These are phyloP conservation scores for Platyura marginata DNA, from an alignment of 1,140 invertebrate species.

Conservation along the genomic window DNA sequence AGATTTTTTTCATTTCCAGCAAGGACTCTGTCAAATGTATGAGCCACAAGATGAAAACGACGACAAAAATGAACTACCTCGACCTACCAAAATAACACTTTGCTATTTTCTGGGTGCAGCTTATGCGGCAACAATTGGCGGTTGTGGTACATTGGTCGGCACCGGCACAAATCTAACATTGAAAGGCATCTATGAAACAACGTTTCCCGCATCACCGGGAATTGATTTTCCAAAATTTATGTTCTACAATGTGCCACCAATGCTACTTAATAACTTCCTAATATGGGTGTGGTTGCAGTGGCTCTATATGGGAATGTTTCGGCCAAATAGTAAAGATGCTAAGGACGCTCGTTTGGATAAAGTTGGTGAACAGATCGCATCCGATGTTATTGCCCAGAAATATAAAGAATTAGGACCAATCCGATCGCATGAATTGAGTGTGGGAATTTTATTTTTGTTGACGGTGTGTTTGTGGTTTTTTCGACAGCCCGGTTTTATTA, in stretches of 20 bases:
- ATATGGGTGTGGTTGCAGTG: conserved; percentile 54
- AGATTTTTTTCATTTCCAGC: too few relatives aligned
- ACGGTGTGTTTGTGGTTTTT: conserved; percentile 30
- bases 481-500: conserved; percentile 42
- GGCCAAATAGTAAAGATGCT: conserved; percentile 38
- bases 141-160: conserved; percentile 71
- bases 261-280: conserved; percentile 49
- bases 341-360: conserved; percentile 30
- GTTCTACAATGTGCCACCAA: conserved; percentile 37
- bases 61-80: conserved; percentile 17
- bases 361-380: conserved; percentile 38
- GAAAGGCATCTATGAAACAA: conserved; percentile 52
- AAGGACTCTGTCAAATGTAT: conserved; percentile 41
- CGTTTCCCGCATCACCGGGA: conserved; percentile 17
- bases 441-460: not conserved
- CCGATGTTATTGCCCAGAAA: conserved; percentile 41
- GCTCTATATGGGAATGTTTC: conserved; percentile 50
- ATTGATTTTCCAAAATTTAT: conserved; percentile 38
- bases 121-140: conserved; percentile 65
- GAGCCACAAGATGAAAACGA: conserved; percentile 26
- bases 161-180: conserved; percentile 78
- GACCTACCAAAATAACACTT: conserved; percentile 42
- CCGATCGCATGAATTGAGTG: conserved; percentile 47
- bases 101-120: conserved; percentile 59
- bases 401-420: conserved; percentile 55